Conservation (phyloP, 2,888 invertebrate species). For the Subacronicta megacephala region DNA sequence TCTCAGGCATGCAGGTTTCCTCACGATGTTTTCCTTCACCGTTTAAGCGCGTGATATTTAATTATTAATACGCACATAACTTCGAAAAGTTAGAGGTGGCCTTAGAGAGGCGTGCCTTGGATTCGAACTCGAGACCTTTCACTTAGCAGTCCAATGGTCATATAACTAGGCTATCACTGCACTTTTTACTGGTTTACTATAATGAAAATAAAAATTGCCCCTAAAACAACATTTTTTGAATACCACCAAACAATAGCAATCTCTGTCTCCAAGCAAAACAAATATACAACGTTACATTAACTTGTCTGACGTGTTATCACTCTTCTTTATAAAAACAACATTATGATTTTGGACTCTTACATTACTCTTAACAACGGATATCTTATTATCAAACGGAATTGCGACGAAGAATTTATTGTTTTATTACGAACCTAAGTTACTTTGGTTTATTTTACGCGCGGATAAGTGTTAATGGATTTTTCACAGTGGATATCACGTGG, state of each 20-base stretch:
- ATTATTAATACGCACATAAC: no score
- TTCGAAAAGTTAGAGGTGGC: no score
- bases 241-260: background rate
- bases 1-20: no score
- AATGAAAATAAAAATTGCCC: no score
- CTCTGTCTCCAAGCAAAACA: conserved; percentile 31
- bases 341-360: conserved; percentile 63
- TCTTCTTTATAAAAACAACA: conserved; percentile 70
- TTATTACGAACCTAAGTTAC: conserved; percentile 67
- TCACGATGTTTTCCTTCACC: no score
- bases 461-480: conserved; percentile 81
- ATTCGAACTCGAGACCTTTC: no score
- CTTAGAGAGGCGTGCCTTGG: no score
- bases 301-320: conserved; percentile 50
- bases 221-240: no score
- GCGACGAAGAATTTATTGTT: conserved; percentile 70
- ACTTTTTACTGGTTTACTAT: no score
- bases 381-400: conserved; percentile 64
- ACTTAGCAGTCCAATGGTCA: no score
- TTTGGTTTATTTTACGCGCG: conserved; percentile 74
- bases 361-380: conserved; percentile 59
- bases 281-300: conserved; percentile 37
- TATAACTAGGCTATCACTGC: no score
- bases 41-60: no score
- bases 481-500: conserved; percentile 69